Evolutionary conservation across 1,140 invertebrate genomes (phyloP).

Genomic region (Aphidius ervi): DNA sequence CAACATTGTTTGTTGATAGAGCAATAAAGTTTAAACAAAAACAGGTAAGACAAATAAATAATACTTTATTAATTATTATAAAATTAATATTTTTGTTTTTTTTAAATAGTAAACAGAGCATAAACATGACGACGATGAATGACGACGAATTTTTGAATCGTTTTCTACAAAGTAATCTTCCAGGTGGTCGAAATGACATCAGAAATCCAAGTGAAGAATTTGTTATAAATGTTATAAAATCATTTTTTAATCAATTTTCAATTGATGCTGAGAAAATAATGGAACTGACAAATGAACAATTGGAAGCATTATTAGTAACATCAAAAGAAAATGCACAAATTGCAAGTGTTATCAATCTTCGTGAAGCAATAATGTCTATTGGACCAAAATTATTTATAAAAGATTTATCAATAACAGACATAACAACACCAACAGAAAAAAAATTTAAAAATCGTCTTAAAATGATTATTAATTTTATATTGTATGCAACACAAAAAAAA

Average conservation of each 20-base stretch:
- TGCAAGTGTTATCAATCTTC: constrained; percentile 33
- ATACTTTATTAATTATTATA: no score
- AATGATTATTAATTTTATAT: constrained; percentile 35
- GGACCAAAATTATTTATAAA: constrained; percentile 34
- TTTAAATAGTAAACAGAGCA: no score
- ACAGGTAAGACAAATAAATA: no score
- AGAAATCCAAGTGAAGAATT: constrained; percentile 9
- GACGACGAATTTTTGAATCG: neutral
- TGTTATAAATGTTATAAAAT: constrained; percentile 4
- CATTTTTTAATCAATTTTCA: constrained; percentile 5
- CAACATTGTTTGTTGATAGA: no score
- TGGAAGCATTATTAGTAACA: constrained; percentile 17
- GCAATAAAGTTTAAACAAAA: no score
- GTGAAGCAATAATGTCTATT: constrained; percentile 27
- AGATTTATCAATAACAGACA: constrained; percentile 36
- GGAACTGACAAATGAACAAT: constrained; percentile 33
- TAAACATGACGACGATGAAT: no score
- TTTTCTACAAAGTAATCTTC: neutral
- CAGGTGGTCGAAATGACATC: neutral
- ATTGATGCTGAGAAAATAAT: constrained; percentile 9
- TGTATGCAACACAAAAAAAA: constrained; percentile 31
- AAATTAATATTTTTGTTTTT: no score
- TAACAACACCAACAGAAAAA: constrained; percentile 35
- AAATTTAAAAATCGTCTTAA: constrained; percentile 30
- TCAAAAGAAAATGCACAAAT: constrained; percentile 27